Base-by-base conservation (phyloP, 2,888 invertebrate species). In the Euclidia mi region DNA sequence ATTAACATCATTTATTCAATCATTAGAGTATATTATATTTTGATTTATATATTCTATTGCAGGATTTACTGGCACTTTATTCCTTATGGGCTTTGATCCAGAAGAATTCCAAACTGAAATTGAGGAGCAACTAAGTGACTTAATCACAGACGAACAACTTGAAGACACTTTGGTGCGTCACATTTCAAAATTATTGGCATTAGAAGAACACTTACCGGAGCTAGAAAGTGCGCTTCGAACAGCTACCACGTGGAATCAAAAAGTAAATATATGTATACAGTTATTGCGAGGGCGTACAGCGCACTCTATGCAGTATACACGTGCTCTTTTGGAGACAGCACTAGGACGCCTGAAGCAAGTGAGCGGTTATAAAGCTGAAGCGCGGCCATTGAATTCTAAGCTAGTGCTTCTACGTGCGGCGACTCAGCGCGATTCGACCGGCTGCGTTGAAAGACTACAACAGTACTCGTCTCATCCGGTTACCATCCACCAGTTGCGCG, bases 261-360 rank as follows among this genome's bases (percentile, higher is more conserved):
- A 45, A 25, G 35, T 45, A 25, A 28, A 45, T 10, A 20, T 25
- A 49, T 55, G 60, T 46, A 67, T 84, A 20, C 63, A 69, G 1
- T 51, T 60, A 1, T 48, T 87, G 11, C 53, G 79, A 32, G 74
- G 74, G 0, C 63, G 60, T 18, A 77, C 82, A 0, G 44, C 75
- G 0, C 70, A 81, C 38, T 81, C 88, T 0, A 60, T 72, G 6
- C 85, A 85, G 56, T 87, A 87, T 55, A 63, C 74, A 1, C 69
- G 72, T 18, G 70, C 73, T 4, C 40, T 79, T 0, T 71, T 87
- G 2, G 76, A 82, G 35, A 56, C 77, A 0, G 79, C 84, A 1
- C 82, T 81, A 48, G 58, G 61, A 1, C 72, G 82, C 9, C 52
- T 84, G 3, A 42, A 52, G 25, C 70, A 75, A 37, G 67, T 61